Evolutionary conservation across 2,113 vertebrate genomes (phyloP), one percentile per base, ranked within the genome.

Genomic region (Coptodon rendalli): DNA sequence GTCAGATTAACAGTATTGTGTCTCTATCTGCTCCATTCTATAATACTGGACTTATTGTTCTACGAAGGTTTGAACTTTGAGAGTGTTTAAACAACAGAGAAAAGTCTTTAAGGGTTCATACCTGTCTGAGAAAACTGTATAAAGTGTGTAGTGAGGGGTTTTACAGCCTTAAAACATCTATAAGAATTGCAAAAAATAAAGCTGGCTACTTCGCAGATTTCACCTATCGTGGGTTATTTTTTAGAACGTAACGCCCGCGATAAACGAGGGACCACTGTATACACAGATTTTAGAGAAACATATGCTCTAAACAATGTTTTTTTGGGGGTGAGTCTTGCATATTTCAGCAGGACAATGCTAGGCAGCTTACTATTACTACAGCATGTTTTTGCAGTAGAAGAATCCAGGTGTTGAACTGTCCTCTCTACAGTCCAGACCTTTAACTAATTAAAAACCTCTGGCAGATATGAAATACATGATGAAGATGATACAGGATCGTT

Each of bases 171-270:
- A 61, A 61, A 61, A 17, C 27, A 61, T 31, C 57, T 61, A 61
- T 31, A 61, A 61, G 31, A 31, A 10, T 31, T 61, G 27, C 0
- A 31, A 61, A 59, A 59, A 31, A 31, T 17, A 10, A 31, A 61
- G 57, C 2, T 61, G 14, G 27, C 57, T 61, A 31, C 56, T 31
- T 59, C 0, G 2, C 57, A 6, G 57, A 59, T 59, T 59, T 59
- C 57, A 31, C 27, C 27, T 31, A 6, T 27, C 0, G 11, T 13
- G 4, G 22, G 54, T 5, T 56, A 56, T 31, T 59, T 59, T 59
- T 31, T 3, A 29, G 56, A 31, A 31, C 14, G 4, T 59, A 59
- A 59, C 24, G 31, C 56, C 13, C 0, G 7, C 0, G 56, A 59
- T 31, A 31, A 31, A 31, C 1, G 29, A 6, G 5, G 29, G 2